Conservation (phyloP, 2,113 vertebrate genomes). For the Piprites chloris region DNA sequence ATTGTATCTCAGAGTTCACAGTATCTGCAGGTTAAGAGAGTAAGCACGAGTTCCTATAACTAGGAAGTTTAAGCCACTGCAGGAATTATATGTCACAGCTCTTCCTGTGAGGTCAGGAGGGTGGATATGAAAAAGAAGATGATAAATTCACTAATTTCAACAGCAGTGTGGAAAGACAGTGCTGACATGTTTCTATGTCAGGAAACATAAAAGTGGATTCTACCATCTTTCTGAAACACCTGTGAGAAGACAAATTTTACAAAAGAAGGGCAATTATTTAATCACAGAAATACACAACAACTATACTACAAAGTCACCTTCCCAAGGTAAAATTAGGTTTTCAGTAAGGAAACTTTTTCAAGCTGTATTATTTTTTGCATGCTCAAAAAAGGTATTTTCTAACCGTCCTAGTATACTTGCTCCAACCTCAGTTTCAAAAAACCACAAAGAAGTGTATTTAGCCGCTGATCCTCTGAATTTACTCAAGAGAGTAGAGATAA, state of each 20-base stretch:
- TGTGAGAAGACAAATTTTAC: background rate
- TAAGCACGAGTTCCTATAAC: background rate
- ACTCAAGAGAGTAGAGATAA: background rate
- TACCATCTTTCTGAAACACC: background rate
- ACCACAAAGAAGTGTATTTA: background rate
- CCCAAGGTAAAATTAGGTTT: background rate
- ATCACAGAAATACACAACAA: background rate
- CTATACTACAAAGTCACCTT: background rate
- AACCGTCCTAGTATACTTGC: background rate
- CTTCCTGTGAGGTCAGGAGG: background rate
- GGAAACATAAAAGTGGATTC: background rate
- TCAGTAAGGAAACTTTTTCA: background rate
- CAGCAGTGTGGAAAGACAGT: background rate
- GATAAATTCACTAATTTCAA: background rate
- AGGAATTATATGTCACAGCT: background rate
- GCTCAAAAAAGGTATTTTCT: background rate
- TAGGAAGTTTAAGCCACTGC: background rate
- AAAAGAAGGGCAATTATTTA: background rate
- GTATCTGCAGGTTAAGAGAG: background rate
- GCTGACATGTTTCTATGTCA: background rate
- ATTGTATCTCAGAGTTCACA: background rate
- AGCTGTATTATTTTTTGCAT: background rate
- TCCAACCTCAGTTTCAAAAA: background rate
- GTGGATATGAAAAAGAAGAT: background rate
- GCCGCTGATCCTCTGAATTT: background rate